phyloP scores from a whole-genome alignment of 2,888 invertebrate species.

The Pristionchus fissidentatus region DNA sequence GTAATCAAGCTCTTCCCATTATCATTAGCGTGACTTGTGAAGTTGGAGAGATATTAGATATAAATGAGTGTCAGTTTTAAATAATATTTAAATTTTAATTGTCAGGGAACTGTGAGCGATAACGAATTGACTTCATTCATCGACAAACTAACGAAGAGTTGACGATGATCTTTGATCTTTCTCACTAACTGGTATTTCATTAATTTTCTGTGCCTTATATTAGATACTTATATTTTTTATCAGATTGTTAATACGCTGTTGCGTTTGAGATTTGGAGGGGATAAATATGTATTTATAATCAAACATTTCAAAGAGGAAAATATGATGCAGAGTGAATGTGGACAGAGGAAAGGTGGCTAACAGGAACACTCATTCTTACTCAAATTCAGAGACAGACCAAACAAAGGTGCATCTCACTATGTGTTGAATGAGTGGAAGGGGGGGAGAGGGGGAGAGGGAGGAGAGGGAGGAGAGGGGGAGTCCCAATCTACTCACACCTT shows the following conservation, averaged over 20 bases:
- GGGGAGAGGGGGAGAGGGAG: neutral
- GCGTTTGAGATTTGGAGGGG: too few species aligned
- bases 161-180: constrained; percentile 22
- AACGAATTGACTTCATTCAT: constrained; percentile 61
- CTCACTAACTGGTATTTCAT: too few species aligned
- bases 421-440: neutral
- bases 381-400: constrained; percentile 26
- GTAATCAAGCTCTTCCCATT: too few species aligned
- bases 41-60: neutral
- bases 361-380: constrained; percentile 22
- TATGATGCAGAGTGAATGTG: too few species aligned
- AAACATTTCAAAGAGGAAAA: too few species aligned
- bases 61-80: neutral
- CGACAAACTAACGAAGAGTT: constrained; percentile 49
- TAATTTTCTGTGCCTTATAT: too few species aligned
- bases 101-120: constrained; percentile 57
- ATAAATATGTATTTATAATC: too few species aligned
- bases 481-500: constrained; percentile 35
- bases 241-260: too few species aligned
- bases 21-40: too few species aligned
- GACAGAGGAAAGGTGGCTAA: too few species aligned
- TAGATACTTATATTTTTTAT: too few species aligned
- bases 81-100: neutral
- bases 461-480: neutral
- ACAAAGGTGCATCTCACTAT: constrained; percentile 29